These are phyloP conservation scores for Mechanitis messenoides DNA, from an alignment of 2,888 invertebrate species.

Conservation along the genomic window DNA sequence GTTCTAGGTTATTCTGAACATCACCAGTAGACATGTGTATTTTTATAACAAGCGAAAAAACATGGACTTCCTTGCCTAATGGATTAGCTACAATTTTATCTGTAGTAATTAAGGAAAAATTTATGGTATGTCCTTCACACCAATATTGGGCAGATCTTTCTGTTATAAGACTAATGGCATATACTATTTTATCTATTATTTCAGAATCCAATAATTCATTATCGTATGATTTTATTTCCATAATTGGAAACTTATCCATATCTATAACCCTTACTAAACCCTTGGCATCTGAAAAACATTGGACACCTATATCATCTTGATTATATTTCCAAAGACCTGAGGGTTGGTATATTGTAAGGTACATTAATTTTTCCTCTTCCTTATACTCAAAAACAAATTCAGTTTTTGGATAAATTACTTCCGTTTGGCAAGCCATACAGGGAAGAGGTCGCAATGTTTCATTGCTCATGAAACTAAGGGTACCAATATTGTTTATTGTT, in stretches of 20 bases:
- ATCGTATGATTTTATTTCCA: constrained; percentile 30
- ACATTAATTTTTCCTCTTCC: constrained; percentile 47
- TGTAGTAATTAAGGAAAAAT: constrained; percentile 69
- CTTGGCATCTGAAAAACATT: constrained; percentile 79
- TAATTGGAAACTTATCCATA: constrained; percentile 50
- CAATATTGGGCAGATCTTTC: constrained; percentile 79
- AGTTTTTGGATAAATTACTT: constrained; percentile 47
- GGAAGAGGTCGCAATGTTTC: constrained; percentile 32
- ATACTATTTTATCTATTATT: constrained; percentile 60
- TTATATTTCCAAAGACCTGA: constrained; percentile 72
- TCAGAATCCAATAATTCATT: constrained; percentile 20
- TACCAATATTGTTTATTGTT: constrained; percentile 53
- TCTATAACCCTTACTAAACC: constrained; percentile 67
- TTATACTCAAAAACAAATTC: constrained; percentile 57
- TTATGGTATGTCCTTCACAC: constrained; percentile 78
- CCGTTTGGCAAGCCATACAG: constrained; percentile 64
- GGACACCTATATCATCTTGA: constrained; percentile 64
- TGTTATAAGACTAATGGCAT: constrained; percentile 67
- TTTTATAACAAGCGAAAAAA: constrained; percentile 57
- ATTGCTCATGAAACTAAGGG: constrained; percentile 41
- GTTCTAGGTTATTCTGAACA: constrained; percentile 34
- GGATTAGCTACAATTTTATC: constrained; percentile 71
- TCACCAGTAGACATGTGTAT: constrained; percentile 38
- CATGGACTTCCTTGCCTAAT: constrained; percentile 51
- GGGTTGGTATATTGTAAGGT: constrained; percentile 74